phyloP scores from a whole-genome alignment of 2,113 vertebrate genomes.

The Thomomys bottae region DNA sequence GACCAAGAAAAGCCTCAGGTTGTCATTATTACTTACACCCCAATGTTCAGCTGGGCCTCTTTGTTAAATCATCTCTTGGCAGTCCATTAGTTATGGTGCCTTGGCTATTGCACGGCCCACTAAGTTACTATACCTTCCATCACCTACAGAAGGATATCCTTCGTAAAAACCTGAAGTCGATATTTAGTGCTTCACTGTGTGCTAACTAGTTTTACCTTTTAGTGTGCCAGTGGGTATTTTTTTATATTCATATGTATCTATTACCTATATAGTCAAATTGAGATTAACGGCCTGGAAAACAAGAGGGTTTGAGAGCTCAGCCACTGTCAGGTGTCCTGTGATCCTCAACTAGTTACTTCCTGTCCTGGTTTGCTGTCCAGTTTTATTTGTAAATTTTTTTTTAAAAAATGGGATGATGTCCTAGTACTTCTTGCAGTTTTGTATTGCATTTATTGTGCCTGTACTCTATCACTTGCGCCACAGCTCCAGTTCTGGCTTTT shows the following conservation, averaged over 20 bases:
- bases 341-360: slow-evolving; percentile 30
- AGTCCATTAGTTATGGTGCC: slow-evolving; percentile 75
- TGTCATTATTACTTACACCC: slow-evolving; percentile 79
- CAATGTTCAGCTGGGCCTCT: slow-evolving; percentile 75
- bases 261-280: slow-evolving; percentile 45
- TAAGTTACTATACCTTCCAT: slow-evolving; percentile 74
- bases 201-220: slow-evolving; percentile 60
- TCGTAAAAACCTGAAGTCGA: slow-evolving; percentile 64
- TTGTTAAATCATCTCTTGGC: slow-evolving; percentile 84
- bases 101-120: slow-evolving; percentile 64
- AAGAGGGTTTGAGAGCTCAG: neutral
- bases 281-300: slow-evolving; percentile 34
- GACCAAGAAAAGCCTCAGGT: slow-evolving; percentile 79
- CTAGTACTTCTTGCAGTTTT: neutral
- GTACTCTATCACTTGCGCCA: too few relatives aligned
- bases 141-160: slow-evolving; percentile 67
- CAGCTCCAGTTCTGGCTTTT: too few relatives aligned
- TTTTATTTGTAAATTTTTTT: neutral
- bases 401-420: neutral
- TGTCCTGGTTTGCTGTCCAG: neutral
- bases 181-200: slow-evolving; percentile 63
- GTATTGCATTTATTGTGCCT: too few relatives aligned
- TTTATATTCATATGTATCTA: neutral
- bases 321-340: neutral
- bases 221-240: slow-evolving; percentile 46